Conservation (phyloP, 2,888 invertebrate genomes). For the Elysia crispata region DNA sequence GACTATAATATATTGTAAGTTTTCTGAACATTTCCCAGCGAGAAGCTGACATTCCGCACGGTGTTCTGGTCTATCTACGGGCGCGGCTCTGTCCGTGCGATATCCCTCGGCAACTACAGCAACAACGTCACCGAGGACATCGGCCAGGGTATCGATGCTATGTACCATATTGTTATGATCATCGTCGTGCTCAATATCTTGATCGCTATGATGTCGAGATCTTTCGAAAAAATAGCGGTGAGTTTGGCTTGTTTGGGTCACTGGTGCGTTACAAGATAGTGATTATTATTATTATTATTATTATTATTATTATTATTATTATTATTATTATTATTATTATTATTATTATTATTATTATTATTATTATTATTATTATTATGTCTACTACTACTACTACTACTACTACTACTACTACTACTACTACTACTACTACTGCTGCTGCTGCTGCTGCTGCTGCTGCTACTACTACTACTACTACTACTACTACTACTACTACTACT, state of each 20-base stretch:
- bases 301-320: background rate
- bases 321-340: background rate
- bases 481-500: conserved; percentile 28
- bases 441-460: background rate
- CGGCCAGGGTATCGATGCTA: conserved; percentile 78
- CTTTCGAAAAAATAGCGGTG: conserved; percentile 82
- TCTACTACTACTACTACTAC: no score
- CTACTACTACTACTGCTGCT: background rate
- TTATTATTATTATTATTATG: no score
- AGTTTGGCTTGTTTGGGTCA: conserved; percentile 47
- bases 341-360: no score
- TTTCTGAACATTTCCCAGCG: conserved; percentile 50
- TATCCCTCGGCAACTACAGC: conserved; percentile 72
- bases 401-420: no score
- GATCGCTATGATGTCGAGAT: conserved; percentile 86
- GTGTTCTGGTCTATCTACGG: conserved; percentile 77
- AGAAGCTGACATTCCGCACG: conserved; percentile 71
- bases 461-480: conserved; percentile 21
- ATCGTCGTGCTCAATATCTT: conserved; percentile 83
- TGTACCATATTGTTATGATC: conserved; percentile 79
- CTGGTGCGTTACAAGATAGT: background rate
- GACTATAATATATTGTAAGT: no score
- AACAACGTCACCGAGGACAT: conserved; percentile 77
- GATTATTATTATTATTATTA: no score
- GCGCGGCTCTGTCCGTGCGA: conserved; percentile 71